Evolutionary conservation across 2,888 invertebrate species (phyloP).

Genomic region (Hemaris fuciformis): DNA sequence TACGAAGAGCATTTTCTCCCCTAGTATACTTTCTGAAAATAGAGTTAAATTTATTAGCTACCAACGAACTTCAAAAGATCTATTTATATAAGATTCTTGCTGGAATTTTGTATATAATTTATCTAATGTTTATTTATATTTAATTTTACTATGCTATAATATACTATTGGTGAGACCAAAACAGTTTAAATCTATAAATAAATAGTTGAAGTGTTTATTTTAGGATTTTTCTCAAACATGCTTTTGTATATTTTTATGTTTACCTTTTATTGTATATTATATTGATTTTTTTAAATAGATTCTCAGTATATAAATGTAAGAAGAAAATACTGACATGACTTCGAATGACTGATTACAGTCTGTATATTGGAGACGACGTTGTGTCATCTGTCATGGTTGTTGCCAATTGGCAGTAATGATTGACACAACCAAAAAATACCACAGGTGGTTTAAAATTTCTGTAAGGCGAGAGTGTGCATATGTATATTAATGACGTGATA

Average conservation of each 20-base stretch:
- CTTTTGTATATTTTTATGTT: no score
- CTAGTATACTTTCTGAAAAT: slow-evolving; percentile 64
- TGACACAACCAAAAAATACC: background rate
- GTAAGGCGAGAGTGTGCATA: background rate
- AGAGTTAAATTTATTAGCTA: slow-evolving; percentile 14
- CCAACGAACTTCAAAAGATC: background rate
- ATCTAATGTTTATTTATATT: background rate
- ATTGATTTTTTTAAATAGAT: no score
- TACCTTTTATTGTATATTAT: no score
- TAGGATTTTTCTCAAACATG: no score
- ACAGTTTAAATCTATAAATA: no score
- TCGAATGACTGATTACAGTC: background rate
- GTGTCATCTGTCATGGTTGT: background rate
- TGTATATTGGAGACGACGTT: background rate
- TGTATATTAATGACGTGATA: no score
- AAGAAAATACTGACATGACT: background rate
- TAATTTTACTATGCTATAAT: no score
- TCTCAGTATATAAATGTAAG: no score
- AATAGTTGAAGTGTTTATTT: no score
- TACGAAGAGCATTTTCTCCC: slow-evolving; percentile 62
- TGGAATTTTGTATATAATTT: background rate
- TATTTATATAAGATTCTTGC: background rate
- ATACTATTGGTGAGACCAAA: no score
- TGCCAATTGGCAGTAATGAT: background rate
- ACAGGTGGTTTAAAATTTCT: background rate